Base-by-base conservation (phyloP, 2,888 invertebrate genomes). In the Nipponacmea schrenckii region DNA sequence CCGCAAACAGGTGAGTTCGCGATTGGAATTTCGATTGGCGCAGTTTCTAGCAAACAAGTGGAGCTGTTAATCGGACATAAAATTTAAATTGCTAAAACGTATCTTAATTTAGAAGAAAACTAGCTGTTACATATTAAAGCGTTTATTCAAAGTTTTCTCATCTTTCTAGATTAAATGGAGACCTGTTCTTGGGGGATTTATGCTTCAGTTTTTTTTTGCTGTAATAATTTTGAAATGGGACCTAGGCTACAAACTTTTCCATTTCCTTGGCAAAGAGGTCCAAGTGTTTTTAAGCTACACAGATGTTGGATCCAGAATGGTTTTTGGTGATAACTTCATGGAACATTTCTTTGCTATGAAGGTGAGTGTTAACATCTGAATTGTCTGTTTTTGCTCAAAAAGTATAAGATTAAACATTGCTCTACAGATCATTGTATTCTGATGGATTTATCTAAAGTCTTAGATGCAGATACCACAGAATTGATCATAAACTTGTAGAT, bases 161-260 rank as follows among this genome's bases (percentile, higher is more conserved):
- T 56, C 24, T 12, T 67, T 73, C 0, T 76, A 90, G 90, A 87
- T 90, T 4, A 84, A 84, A 26, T 90, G 96, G 96, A 91, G 93
- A 7, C 93, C 94, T 0, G 94, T 97, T 0, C 83, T 93, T 26
- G 93, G 93, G 83, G 97, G 97, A 0, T 89, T 97, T 26, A 90
- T 93, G 0, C 89, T 96, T 10, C 98, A 98, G 90, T 95, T 97
- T 84, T 72, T 92, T 4, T 92, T 98, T 72, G 97, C 96, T 0
- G 83, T 97, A 0, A 80, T 96, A 27, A 95, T 96, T 74, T 93
- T 98, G 76, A 91, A 96, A 73, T 96, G 96, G 95, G 90, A 92
- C 1, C 90, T 93, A 0, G 97, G 97, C 0, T 90, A 94, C 63
- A 85, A 90, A 0, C 92, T 95, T 7, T 91, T 96, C 77, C 86